Evolutionary conservation across 2,888 invertebrate species (phyloP).

Genomic region (Tribolium freemani): DNA sequence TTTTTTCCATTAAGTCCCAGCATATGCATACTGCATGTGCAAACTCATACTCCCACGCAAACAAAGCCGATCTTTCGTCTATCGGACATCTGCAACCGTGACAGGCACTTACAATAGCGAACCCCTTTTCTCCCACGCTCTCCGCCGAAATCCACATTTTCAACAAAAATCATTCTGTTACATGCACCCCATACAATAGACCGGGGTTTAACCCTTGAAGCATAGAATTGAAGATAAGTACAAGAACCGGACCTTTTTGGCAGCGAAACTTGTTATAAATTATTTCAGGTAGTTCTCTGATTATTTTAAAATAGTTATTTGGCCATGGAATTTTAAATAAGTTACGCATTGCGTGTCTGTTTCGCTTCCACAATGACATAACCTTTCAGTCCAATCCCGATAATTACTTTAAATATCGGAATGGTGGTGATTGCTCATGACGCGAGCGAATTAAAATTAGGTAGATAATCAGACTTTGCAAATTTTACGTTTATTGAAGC

Average conservation of each 20-base stretch:
- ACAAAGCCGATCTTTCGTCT: constrained; percentile 37
- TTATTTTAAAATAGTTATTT: background rate
- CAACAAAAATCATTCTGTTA: constrained; percentile 28
- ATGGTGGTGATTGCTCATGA: no score
- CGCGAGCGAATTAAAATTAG: no score
- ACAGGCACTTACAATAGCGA: constrained; percentile 43
- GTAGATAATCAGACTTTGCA: no score
- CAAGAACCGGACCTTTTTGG: background rate
- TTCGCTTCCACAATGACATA: constrained; percentile 24
- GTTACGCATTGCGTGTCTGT: constrained; percentile 30
- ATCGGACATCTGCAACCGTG: constrained; percentile 45
- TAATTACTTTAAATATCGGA: background rate
- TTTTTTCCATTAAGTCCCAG: constrained; percentile 25
- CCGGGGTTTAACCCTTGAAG: background rate
- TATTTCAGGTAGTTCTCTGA: background rate
- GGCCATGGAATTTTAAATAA: constrained; percentile 37
- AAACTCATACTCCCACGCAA: constrained; percentile 44
- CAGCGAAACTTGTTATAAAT: background rate
- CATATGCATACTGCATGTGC: constrained; percentile 41
- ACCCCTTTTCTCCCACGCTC: constrained; percentile 38
- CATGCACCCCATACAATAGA: constrained; percentile 3
- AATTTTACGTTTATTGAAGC: no score
- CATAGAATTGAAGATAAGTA: background rate
- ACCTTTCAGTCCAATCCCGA: background rate
- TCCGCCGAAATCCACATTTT: constrained; percentile 36